Base-by-base conservation (phyloP, 2,113 vertebrate species). In the Gasterosteus aculeatus region DNA sequence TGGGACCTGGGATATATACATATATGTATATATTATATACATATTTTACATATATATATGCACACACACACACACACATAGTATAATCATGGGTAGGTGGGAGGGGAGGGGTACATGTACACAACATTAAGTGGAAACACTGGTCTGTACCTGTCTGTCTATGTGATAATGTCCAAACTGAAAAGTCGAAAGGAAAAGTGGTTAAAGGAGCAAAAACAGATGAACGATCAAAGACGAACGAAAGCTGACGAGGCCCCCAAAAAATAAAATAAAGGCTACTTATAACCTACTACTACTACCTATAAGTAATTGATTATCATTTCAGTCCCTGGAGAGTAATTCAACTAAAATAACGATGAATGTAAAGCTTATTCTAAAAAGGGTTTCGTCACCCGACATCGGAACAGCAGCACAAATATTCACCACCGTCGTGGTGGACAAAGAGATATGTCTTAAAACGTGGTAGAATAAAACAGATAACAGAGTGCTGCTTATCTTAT, bases 161-260 rank as follows among this genome's bases (percentile, higher is more conserved):
- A 87, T 89, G 86, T 84, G 90, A 91, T 65, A 92, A 75, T 80
- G 74, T 72, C 80, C 81, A 88, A 82, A 86, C 61, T 35, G 46
- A 92, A 88, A 93, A 89, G 73, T 77, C 14, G 64, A 88, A 90
- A 89, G 89, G 66, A 87, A 85, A 79, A 62, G 49, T 61, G 8
- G 67, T 89, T 88, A 77, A 87, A 80, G 77, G 16, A 85, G 80
- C 58, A 71, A 41, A 70, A 29, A 44, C 51, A 73, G 31, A 3
- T 4, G 77, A 72, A 65, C 9, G 29, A 69, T 56, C 15, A 46
- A 15, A 68, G 10, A 26, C 14, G 22, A 57, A 4, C 29, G 33
- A 14, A 39, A 38, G 57, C 33, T 26, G n/a, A 26, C 19, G 39
- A 57, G 29, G 22, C 4, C 15, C 9, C 15, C 14, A 31, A 18